Conservation (phyloP, 2,113 vertebrate species). For the Gnathonemus longibarbis region DNA sequence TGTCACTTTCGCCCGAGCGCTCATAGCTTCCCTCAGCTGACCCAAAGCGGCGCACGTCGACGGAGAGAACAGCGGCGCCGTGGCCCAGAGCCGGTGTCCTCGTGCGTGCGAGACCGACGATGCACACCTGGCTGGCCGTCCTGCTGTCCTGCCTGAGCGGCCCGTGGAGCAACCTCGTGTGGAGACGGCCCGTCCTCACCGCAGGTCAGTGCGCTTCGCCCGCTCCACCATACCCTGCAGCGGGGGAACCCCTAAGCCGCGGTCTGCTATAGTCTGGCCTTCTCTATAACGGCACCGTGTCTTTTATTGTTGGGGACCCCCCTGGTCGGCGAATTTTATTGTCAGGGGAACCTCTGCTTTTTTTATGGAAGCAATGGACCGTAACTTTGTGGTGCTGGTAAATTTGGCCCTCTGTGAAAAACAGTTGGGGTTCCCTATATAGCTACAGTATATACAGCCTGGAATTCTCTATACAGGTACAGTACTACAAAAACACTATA, state of each 20-base stretch:
- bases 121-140: constrained; percentile 29
- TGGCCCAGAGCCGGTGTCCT: background rate
- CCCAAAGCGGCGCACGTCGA: background rate
- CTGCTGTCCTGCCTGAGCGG: constrained; percentile 30
- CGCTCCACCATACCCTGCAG: background rate
- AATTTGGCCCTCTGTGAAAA: background rate
- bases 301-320: background rate
- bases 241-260: background rate
- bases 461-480: background rate
- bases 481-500: background rate
- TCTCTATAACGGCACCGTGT: background rate
- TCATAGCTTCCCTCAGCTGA: background rate
- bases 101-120: constrained; percentile 24
- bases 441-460: background rate
- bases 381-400: background rate
- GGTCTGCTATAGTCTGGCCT: background rate
- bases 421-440: background rate
- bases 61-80: background rate
- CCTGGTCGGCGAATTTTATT: background rate
- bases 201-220: constrained; percentile 46
- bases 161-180: constrained; percentile 34
- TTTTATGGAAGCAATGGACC: background rate
- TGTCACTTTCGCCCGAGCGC: constrained; percentile 54
- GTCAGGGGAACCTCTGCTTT: background rate
- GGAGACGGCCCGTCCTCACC: constrained; percentile 23